A percentile compares a stretch with the other conserved stretches of the same genome.
Evolutionary conservation across 2,113 vertebrate species (phyloP).

Genomic region (Lepus americanus): DNA sequence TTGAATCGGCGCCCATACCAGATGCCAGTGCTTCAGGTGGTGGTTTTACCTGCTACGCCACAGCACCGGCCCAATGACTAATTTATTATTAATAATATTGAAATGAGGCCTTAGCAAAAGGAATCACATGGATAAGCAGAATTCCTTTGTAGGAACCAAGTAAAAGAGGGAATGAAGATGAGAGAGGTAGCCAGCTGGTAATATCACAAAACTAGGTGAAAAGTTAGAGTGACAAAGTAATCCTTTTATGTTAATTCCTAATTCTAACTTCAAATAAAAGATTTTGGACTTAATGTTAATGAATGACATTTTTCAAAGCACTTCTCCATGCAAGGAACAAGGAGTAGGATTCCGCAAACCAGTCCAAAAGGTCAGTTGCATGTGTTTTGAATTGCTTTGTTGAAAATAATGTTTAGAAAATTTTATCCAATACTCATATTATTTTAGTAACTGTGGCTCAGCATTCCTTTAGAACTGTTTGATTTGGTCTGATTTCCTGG

Average conservation of each 20-base stretch:
- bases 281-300: conserved; percentile 50
- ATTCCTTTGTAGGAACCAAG: background rate
- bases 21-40: no score
- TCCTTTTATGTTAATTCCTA: conserved; percentile 39
- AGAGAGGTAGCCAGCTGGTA: background rate
- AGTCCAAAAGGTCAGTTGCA: conserved; percentile 40
- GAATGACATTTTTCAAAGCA: conserved; percentile 66
- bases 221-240: background rate
- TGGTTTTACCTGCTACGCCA: no score
- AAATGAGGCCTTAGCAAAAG: conserved; percentile 7
- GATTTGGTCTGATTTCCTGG: conserved; percentile 43
- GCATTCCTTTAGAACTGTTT: conserved; percentile 55
- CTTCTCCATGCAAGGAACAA: conserved; percentile 53
- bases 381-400: conserved; percentile 56
- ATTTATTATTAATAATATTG: background rate
- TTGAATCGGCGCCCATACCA: no score
- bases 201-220: background rate
- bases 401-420: conserved; percentile 41
- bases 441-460: conserved; percentile 13
- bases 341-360: conserved; percentile 40
- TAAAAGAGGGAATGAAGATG: background rate
- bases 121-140: conserved; percentile 2
- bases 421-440: background rate
- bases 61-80: no score
- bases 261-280: conserved; percentile 39